Evolutionary conservation across 1,140 invertebrate genomes (phyloP).

Genomic region (Brachionus plicatilis): DNA sequence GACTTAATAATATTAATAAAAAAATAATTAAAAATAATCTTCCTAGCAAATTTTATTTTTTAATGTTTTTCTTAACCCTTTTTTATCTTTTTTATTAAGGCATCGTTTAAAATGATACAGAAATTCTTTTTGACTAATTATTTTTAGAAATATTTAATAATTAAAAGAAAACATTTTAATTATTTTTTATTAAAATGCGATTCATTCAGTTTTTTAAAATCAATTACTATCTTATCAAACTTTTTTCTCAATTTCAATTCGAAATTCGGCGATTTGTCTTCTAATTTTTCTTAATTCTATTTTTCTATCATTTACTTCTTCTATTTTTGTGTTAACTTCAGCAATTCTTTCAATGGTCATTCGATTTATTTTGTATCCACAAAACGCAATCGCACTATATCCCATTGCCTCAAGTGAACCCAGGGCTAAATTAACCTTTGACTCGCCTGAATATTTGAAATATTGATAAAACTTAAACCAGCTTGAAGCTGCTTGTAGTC

Average conservation of each 20-base stretch:
- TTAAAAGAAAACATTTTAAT: too few relatives aligned
- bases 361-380: neutral
- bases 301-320: neutral
- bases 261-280: neutral
- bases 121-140: too few relatives aligned
- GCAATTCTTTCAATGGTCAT: neutral
- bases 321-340: neutral
- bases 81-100: too few relatives aligned
- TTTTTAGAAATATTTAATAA: too few relatives aligned
- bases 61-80: too few relatives aligned
- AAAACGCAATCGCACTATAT: neutral
- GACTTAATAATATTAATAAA: too few relatives aligned
- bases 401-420: neutral
- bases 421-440: neutral
- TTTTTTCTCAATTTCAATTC: neutral
- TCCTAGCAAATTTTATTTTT: too few relatives aligned
- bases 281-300: neutral
- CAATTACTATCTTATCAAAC: too few relatives aligned
- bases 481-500: neutral
- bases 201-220: too few relatives aligned
- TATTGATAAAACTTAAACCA: neutral
- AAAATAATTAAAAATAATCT: too few relatives aligned
- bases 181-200: too few relatives aligned
- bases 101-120: too few relatives aligned
- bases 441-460: neutral